Evolutionary conservation across 2,797 vertebrate species (phyloP).

Genomic region (Channallabes apus): DNA sequence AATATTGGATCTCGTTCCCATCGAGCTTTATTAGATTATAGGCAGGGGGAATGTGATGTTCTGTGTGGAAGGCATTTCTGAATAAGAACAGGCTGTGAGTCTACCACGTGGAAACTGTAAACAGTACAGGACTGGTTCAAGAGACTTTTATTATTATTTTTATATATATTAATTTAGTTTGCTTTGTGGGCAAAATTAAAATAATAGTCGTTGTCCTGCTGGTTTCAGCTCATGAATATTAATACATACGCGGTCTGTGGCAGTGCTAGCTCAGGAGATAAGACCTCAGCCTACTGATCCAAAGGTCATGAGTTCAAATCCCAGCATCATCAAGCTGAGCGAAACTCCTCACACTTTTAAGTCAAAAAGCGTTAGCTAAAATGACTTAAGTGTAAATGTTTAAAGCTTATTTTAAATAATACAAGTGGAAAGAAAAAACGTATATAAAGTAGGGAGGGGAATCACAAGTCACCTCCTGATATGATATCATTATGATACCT

Average conservation of each 20-base stretch:
- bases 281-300: too few species aligned
- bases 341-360: too few species aligned
- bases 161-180: background rate
- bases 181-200: background rate
- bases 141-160: background rate
- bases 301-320: too few species aligned
- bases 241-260: background rate
- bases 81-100: slow-evolving; percentile 20
- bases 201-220: background rate
- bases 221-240: background rate
- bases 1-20: background rate
- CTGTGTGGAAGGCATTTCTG: slow-evolving; percentile 16
- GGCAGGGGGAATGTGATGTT: background rate
- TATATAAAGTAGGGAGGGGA: too few species aligned
- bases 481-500: too few species aligned
- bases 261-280: background rate
- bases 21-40: slow-evolving; percentile 7
- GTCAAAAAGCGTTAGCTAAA: too few species aligned
- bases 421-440: too few species aligned
- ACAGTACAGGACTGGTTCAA: background rate
- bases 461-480: too few species aligned
- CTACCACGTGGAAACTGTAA: background rate
- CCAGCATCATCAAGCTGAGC: too few species aligned
- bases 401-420: too few species aligned
- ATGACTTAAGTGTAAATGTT: too few species aligned